Evolutionary conservation across 2,797 vertebrate species (phyloP).

Genomic region (Neoniphon sammara): DNA sequence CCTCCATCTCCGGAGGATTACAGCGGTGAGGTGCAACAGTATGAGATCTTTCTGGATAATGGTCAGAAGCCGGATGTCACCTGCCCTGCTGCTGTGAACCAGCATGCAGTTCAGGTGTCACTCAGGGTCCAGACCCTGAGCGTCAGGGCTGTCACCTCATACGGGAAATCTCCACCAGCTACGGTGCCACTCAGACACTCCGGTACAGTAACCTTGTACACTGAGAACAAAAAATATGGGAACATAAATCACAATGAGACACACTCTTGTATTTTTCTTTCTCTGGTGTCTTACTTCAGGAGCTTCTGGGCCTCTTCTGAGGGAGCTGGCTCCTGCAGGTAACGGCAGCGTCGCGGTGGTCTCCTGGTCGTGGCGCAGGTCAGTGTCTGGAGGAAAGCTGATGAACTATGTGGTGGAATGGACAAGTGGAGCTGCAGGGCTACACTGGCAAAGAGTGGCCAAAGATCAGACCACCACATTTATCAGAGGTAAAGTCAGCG

Average conservation of each 20-base stretch:
- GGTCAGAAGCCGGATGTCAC: slow-evolving; percentile 6
- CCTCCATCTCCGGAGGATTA: slow-evolving; percentile 71
- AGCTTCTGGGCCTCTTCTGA: slow-evolving; percentile 58
- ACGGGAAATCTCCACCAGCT: slow-evolving; percentile 82
- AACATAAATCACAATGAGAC: background rate
- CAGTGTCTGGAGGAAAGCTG: background rate
- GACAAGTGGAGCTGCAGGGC: slow-evolving; percentile 46
- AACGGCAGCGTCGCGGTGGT: slow-evolving; percentile 52
- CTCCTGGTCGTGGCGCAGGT: slow-evolving; percentile 57
- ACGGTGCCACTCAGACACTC: slow-evolving; percentile 70
- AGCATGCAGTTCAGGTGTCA: slow-evolving; percentile 66
- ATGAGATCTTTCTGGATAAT: slow-evolving; percentile 67
- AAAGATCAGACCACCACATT: slow-evolving; percentile 53
- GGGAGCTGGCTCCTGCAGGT: slow-evolving; percentile 39
- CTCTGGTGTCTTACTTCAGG: slow-evolving; percentile 60
- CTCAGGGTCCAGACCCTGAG: slow-evolving; percentile 60
- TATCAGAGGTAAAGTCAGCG: slow-evolving; percentile 78
- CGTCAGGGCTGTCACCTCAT: slow-evolving; percentile 81
- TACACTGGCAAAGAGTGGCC: slow-evolving; percentile 79
- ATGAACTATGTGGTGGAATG: slow-evolving; percentile 84
- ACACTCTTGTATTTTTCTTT: background rate
- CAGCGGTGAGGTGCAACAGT: slow-evolving; percentile 76
- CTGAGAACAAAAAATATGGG: background rate
- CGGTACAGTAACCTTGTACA: slow-evolving; percentile 49
- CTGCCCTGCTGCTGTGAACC: slow-evolving; percentile 52